Base-by-base conservation (phyloP, 2,113 vertebrate species). In the Poeciliopsis prolifica region DNA sequence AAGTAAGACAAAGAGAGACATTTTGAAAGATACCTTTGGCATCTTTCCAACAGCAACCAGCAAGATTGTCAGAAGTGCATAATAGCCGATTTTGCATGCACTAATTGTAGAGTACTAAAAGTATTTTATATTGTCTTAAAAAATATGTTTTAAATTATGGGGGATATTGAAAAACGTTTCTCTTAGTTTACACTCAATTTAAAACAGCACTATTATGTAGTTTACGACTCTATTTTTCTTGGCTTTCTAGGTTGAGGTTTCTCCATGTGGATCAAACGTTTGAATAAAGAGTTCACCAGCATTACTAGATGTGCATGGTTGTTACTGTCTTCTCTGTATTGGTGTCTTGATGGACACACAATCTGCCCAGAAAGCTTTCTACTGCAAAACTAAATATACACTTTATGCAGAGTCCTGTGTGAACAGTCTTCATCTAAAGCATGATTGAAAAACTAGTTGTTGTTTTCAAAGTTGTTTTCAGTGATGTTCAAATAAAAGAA, bases 1-100 rank as follows among this genome's bases (percentile, higher is more conserved):
- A 76, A 79, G 14, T 68, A 44, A 81, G 28, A 81, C 48, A 78
- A 74, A 83, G 64, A 72, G 11, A 14, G 78, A 72, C 82, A 83
- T 87, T 88, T 89, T 88, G 61, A 82, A 77, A 75, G 33, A 75
- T 17, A 62, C 17, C 30, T 26, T 64, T 63, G 70, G 37, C 31
- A 61, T 81, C 22, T 35, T 80, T 80, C 19, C 11, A 68, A n/a
- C 8, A 13, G 68, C 63, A 9, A 74, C 29, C 33, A 24, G 60
- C 14, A 61, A 14, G 30, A 29, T 35, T 58, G 58, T 61, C 74
- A 69, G 54, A 0, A 35, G 15, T 40, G 42, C 24, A 70, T n/a
- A 73, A 64, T 26, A 28, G 35, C 28, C 48, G 13, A 61, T 65
- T 35, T 69, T 35, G 26, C 0, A 37, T 37, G 35, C 17, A 66